These are phyloP conservation scores for Poeciliopsis presidionis DNA, from an alignment of 2,797 vertebrate genomes.

Conservation along the genomic window DNA sequence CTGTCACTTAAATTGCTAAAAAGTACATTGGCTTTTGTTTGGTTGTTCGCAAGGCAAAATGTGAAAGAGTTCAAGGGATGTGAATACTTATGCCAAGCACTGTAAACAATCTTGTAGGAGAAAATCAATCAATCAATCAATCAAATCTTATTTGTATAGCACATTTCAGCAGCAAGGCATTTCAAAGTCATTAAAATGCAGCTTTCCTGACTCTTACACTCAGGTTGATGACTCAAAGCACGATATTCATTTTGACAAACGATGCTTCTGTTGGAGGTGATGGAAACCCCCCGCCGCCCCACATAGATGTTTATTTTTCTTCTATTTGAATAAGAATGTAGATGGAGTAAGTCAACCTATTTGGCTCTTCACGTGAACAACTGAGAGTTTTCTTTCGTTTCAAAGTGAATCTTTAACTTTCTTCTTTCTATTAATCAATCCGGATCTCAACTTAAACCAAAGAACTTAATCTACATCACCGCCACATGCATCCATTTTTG, in stretches of 20 bases:
- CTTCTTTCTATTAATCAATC: conserved; percentile 1
- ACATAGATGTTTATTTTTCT: background rate
- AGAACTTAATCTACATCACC: conserved; percentile 7
- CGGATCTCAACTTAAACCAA: conserved; percentile 1
- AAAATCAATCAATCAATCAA: background rate
- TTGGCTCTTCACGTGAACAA: background rate
- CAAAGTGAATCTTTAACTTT: background rate
- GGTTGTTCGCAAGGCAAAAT: background rate
- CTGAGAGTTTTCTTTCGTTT: background rate
- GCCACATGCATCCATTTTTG: conserved; percentile 5
- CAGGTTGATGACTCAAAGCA: conserved; percentile 1
- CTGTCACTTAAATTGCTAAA: background rate
- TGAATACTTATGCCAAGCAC: background rate
- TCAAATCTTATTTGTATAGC: too few relatives aligned
- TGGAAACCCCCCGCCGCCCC: background rate
- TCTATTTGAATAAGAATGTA: background rate
- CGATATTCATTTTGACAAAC: background rate
- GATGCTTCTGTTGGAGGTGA: conserved; percentile 1
- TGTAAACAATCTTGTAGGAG: background rate
- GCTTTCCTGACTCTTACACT: conserved; percentile 18
- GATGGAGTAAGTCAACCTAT: conserved; percentile 4
- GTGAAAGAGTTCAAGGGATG: background rate
- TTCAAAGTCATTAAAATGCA: background rate
- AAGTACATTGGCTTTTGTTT: background rate
- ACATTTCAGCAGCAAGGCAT: too few relatives aligned